A percentile compares a stretch with the other conserved stretches of the same genome.
These are phyloP conservation scores for Stenolophus ochropezus DNA, from an alignment of 2,888 invertebrate genomes.

Conservation along the genomic window DNA sequence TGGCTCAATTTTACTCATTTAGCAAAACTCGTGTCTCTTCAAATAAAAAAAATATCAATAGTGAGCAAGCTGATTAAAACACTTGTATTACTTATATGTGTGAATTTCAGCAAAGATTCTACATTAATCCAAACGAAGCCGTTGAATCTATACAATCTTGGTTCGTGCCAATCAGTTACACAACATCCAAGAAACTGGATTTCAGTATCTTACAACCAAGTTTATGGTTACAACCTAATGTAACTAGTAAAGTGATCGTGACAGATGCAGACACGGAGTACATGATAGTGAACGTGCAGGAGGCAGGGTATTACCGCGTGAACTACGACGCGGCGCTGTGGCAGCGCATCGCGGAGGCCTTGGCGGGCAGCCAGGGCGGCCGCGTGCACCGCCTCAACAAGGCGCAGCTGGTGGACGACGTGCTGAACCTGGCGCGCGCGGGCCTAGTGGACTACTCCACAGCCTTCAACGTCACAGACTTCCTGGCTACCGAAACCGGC, in stretches of 20 bases:
- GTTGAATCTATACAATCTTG: constrained; percentile 66
- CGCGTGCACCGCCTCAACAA: constrained; percentile 81
- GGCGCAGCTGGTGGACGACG: constrained; percentile 88
- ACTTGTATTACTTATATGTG: background rate
- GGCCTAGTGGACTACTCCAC: constrained; percentile 77
- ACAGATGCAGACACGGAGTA: constrained; percentile 72
- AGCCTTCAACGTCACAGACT: constrained; percentile 80
- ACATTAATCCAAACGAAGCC: constrained; percentile 53
- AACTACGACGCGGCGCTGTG: constrained; percentile 79
- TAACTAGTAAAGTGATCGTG: background rate
- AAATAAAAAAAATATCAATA: too few species aligned
- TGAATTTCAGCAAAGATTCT: constrained; percentile 63
- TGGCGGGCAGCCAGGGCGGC: constrained; percentile 79
- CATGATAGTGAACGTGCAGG: constrained; percentile 81
- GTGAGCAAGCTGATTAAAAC: too few species aligned
- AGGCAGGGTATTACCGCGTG: constrained; percentile 82
- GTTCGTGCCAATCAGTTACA: constrained; percentile 75
- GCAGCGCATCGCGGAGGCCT: constrained; percentile 73
- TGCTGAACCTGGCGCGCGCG: constrained; percentile 84
- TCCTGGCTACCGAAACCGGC: constrained; percentile 80
- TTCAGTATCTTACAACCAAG: constrained; percentile 71
- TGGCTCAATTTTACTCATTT: too few species aligned
- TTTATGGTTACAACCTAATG: constrained; percentile 67
- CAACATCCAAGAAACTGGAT: constrained; percentile 70
- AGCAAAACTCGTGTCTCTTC: too few species aligned